Percentiles rank a stretch among this genome's conserved stretches.
phyloP scores from a whole-genome alignment of 2,888 invertebrate genomes.

The Nemurella pictetii region DNA sequence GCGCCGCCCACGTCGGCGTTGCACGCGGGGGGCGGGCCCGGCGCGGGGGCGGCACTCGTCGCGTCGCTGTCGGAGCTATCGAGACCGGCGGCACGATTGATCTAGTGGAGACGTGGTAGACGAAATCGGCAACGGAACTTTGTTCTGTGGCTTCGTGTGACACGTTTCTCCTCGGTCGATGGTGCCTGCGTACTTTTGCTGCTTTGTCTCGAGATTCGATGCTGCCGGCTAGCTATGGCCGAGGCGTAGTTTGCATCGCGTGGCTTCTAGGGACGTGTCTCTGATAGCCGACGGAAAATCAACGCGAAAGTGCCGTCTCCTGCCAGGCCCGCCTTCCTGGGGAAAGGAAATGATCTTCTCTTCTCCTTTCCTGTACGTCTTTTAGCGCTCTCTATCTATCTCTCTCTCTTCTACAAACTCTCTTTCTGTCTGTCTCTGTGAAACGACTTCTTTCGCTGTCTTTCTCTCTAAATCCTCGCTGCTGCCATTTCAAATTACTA shows the following conservation, averaged over 20 bases:
- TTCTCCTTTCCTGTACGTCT: slow-evolving; percentile 29
- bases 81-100: too few species aligned
- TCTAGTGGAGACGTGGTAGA: too few species aligned
- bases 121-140: too few species aligned
- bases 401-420: slow-evolving; percentile 36
- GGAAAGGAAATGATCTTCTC: not conserved
- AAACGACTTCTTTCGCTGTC: not conserved
- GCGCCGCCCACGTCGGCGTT: not conserved
- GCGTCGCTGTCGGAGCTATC: not conserved
- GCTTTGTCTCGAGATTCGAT: too few species aligned
- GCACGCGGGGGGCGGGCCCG: not conserved
- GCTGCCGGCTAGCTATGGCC: too few species aligned
- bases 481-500: not conserved
- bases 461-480: not conserved
- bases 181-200: not conserved
- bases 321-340: not conserved
- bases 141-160: too few species aligned
- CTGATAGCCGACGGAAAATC: too few species aligned
- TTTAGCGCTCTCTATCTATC: slow-evolving; percentile 34
- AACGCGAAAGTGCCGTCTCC: too few species aligned
- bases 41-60: not conserved
- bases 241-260: too few species aligned
- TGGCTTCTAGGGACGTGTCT: too few species aligned
- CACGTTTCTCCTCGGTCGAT: not conserved
- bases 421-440: slow-evolving; percentile 30